These are phyloP conservation scores for Batillaria attramentaria DNA, from an alignment of 1,140 invertebrate genomes.

Conservation along the genomic window DNA sequence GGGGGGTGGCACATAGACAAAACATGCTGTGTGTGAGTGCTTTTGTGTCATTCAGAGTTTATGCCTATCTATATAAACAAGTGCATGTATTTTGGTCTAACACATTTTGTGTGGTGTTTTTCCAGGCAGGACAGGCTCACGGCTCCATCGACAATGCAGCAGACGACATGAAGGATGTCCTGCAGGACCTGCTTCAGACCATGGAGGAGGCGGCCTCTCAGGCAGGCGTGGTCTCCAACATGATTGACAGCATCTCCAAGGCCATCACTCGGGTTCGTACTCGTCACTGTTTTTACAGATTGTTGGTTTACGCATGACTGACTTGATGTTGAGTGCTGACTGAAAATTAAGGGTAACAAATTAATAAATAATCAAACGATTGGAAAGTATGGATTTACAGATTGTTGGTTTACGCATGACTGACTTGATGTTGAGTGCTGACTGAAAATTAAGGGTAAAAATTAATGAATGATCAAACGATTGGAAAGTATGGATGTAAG, in stretches of 20 bases:
- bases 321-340: background rate
- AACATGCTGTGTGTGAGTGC: background rate
- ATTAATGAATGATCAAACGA: background rate
- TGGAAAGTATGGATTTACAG: background rate
- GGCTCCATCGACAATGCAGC: slow-evolving; percentile 87
- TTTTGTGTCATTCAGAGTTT: background rate
- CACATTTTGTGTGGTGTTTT: background rate
- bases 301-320: background rate
- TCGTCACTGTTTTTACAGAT: background rate
- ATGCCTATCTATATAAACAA: background rate
- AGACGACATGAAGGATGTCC: slow-evolving; percentile 83
- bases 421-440: background rate
- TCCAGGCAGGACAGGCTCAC: slow-evolving; percentile 82
- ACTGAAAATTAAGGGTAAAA: background rate
- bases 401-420: background rate
- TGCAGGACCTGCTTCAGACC: slow-evolving; percentile 86
- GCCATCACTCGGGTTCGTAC: slow-evolving; percentile 82
- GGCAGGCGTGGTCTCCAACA: slow-evolving; percentile 81
- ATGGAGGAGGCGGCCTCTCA: slow-evolving; percentile 89
- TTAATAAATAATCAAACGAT: background rate
- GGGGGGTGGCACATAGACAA: background rate
- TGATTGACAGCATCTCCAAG: slow-evolving; percentile 92
- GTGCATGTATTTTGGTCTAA: background rate
- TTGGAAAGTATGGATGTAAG: background rate
- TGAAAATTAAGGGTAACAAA: background rate